phyloP scores from a whole-genome alignment of 53 echinoderm and acorn worm genomes.

The Glandiceps talaboti region DNA sequence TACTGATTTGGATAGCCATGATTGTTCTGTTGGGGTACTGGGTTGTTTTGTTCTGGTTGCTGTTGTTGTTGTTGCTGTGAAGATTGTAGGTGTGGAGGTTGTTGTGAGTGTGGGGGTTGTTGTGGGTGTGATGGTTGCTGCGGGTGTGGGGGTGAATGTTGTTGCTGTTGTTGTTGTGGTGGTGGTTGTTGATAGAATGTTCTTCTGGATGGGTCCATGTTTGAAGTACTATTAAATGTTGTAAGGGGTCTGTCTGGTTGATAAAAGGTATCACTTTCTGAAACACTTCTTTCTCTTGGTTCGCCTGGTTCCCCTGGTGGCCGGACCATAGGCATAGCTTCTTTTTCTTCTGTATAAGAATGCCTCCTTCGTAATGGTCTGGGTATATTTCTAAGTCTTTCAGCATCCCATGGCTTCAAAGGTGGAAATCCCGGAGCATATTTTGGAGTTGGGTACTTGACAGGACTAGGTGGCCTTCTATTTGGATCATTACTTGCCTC shows the following conservation, averaged over 20 bases:
- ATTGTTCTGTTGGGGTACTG: neutral
- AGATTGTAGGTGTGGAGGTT: neutral
- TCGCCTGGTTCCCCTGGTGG: neutral
- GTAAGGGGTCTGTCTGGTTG: neutral
- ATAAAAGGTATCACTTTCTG: neutral
- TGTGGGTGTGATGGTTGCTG: neutral
- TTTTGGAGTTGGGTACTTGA: slow-evolving; percentile 49
- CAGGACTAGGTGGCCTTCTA: slow-evolving; percentile 60
- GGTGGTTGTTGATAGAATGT: neutral
- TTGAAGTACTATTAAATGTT: neutral
- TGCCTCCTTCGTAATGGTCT: slow-evolving; percentile 85
- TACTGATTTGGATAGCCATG: neutral
- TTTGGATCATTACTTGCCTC: slow-evolving; percentile 53
- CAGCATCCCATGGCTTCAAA: slow-evolving; percentile 39
- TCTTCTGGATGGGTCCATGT: slow-evolving; percentile 7
- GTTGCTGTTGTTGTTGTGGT: slow-evolving; percentile 2
- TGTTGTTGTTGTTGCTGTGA: neutral
- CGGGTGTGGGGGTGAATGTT: neutral
- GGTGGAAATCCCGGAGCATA: slow-evolving; percentile 23
- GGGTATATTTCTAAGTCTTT: slow-evolving; percentile 84
- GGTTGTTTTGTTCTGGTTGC: neutral
- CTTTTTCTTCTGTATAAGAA: slow-evolving; percentile 86
- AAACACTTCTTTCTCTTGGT: neutral
- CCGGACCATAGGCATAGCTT: slow-evolving; percentile 9
- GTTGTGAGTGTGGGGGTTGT: neutral